Evolutionary conservation across 2,888 invertebrate species (phyloP).

Genomic region (Morpho helenor): DNA sequence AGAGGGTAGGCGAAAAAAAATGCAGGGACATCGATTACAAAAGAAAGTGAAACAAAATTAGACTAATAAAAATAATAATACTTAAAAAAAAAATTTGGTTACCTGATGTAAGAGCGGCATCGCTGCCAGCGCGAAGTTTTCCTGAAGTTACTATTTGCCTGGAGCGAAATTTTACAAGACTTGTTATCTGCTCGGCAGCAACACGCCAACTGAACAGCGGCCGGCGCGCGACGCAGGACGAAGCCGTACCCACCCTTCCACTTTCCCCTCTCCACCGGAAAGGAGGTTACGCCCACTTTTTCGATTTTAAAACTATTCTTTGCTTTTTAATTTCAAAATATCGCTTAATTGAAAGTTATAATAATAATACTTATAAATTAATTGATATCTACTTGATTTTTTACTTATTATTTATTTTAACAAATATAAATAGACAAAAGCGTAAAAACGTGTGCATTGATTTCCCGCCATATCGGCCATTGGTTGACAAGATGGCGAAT

Average conservation of each 20-base stretch:
- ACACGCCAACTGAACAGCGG: constrained; percentile 48
- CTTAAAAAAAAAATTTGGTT: too few species aligned
- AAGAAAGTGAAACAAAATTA: too few species aligned
- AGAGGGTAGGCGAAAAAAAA: too few species aligned
- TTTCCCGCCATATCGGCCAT: constrained; percentile 12
- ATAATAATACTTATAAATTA: too few species aligned
- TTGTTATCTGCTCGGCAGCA: constrained; percentile 50
- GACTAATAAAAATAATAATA: too few species aligned
- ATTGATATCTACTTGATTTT: too few species aligned
- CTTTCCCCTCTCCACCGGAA: constrained; percentile 28
- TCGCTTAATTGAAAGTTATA: background rate
- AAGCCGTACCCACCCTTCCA: constrained; percentile 46
- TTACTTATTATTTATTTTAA: too few species aligned
- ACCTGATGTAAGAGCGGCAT: constrained; percentile 69
- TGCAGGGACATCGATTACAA: too few species aligned
- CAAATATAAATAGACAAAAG: too few species aligned
- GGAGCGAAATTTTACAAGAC: constrained; percentile 40
- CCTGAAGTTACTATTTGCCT: constrained; percentile 39
- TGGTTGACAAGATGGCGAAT: constrained; percentile 11
- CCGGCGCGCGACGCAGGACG: constrained; percentile 45
- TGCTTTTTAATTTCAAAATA: background rate
- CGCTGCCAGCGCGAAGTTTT: constrained; percentile 44
- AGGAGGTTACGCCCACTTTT: constrained; percentile 34
- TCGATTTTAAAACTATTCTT: background rate
- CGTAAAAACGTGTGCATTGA: background rate